These are phyloP conservation scores for Taenioides sp. DNA, from an alignment of 2,797 vertebrate genomes.

Conservation along the genomic window DNA sequence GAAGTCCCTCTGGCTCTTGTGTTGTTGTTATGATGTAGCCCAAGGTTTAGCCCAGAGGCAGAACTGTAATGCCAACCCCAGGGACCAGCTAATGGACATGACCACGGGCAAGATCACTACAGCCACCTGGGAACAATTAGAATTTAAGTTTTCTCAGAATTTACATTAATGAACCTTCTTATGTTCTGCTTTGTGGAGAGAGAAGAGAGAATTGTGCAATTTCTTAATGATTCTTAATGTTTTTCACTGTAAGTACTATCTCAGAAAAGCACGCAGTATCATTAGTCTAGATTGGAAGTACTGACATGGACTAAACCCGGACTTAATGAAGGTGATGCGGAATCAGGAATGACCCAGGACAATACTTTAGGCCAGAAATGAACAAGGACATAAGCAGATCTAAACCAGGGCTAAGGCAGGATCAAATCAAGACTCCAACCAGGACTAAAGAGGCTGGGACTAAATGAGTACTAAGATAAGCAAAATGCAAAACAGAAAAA, in stretches of 20 bases:
- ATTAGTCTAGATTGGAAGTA: background rate
- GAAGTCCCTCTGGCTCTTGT: constrained; percentile 44
- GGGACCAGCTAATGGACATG: constrained; percentile 37
- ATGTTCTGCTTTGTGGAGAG: background rate
- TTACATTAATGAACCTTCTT: background rate
- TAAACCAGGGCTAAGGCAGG: background rate
- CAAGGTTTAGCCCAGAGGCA: constrained; percentile 44
- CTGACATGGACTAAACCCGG: background rate
- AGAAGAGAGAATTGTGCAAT: background rate
- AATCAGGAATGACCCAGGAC: background rate
- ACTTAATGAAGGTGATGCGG: background rate
- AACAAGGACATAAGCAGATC: background rate
- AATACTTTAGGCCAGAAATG: background rate
- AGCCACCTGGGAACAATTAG: constrained; percentile 13
- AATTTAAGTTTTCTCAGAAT: constrained; percentile 10
- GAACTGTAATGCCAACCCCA: constrained; percentile 41
- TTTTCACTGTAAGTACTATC: background rate
- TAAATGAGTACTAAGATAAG: background rate
- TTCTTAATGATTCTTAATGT: background rate
- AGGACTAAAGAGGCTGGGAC: background rate
- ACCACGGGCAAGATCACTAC: constrained; percentile 37
- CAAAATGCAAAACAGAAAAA: no score
- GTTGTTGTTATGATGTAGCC: constrained; percentile 37
- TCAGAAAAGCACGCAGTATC: background rate
- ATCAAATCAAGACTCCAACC: background rate